phyloP scores from a whole-genome alignment of 2,888 invertebrate species.

The Macrophya annulata region DNA sequence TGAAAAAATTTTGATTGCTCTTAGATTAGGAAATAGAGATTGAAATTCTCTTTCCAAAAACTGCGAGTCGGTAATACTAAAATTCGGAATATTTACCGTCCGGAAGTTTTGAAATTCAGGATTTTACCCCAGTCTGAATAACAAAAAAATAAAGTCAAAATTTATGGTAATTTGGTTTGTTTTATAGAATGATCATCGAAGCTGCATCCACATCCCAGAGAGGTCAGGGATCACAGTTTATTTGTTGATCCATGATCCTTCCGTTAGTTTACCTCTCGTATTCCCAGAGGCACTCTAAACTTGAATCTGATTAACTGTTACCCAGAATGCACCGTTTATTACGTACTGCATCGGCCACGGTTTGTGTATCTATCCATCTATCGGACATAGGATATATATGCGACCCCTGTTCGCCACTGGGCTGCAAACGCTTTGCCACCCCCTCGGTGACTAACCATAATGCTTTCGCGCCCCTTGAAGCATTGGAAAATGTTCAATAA shows the following conservation, averaged over 20 bases:
- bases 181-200: conserved; percentile 1
- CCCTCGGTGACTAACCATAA: conserved; percentile 5
- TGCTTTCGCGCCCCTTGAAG: background rate
- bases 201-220: background rate
- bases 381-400: conserved; percentile 7
- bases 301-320: conserved; percentile 52
- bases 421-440: background rate
- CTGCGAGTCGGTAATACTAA: too few relatives aligned
- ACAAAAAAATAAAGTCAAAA: background rate
- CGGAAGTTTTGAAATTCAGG: background rate
- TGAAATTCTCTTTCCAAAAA: too few relatives aligned
- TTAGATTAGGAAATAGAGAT: too few relatives aligned
- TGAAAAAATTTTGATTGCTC: too few relatives aligned
- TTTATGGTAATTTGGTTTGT: background rate
- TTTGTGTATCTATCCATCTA: conserved; percentile 51
- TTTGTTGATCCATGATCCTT: conserved; percentile 45
- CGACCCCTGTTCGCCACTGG: conserved; percentile 17
- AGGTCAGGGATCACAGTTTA: conserved; percentile 32
- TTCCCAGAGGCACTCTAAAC: conserved; percentile 50
- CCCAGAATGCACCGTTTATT: conserved; percentile 50
- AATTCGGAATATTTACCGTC: too few relatives aligned
- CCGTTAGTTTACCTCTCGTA: conserved; percentile 26
- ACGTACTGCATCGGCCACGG: conserved; percentile 40
- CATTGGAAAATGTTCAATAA: background rate
- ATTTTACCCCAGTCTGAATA: too few relatives aligned